Conservation (phyloP, 2,113 vertebrate genomes). For the Boleophthalmus pectinirostris region DNA sequence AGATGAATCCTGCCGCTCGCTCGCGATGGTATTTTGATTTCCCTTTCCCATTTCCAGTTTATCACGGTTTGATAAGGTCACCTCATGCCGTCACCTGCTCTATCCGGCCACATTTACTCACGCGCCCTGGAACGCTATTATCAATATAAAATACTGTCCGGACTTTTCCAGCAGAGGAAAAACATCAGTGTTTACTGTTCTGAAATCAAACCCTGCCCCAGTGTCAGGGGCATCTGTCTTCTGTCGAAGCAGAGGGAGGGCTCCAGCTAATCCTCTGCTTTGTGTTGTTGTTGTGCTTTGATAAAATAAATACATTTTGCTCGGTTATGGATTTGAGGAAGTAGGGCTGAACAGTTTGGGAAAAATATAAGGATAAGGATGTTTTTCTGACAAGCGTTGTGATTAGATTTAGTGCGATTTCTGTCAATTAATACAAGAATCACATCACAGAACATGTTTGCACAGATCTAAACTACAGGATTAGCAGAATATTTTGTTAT, state of each 20-base stretch:
- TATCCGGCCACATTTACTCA: conserved; percentile 81
- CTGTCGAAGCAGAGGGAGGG: conserved; percentile 17
- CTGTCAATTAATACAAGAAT: too few relatives aligned
- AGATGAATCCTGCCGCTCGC: conserved; percentile 58
- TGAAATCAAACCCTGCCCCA: conserved; percentile 61
- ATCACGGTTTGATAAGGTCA: conserved; percentile 84
- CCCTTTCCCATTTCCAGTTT: conserved; percentile 80
- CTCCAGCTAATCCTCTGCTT: conserved; percentile 52
- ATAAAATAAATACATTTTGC: conserved; percentile 51
- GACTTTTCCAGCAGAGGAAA: conserved; percentile 58
- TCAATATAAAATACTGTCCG: conserved; percentile 79
- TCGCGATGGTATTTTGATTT: conserved; percentile 77
- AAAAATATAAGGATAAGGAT: too few relatives aligned
- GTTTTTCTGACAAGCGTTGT: too few relatives aligned
- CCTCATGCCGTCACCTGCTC: conserved; percentile 74
- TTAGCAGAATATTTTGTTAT: too few relatives aligned
- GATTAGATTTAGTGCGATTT: too few relatives aligned
- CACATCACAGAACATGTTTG: too few relatives aligned
- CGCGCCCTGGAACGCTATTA: conserved; percentile 74
- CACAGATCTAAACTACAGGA: too few relatives aligned
- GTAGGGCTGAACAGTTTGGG: conserved; percentile 8
- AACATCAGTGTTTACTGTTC: conserved; percentile 72
- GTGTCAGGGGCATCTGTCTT: conserved; percentile 60
- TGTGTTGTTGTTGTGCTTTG: conserved; percentile 43
- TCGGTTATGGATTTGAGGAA: conserved; percentile 33